Evolutionary conservation across 2,797 vertebrate genomes (phyloP).

Genomic region (Crenuchus spilurus): DNA sequence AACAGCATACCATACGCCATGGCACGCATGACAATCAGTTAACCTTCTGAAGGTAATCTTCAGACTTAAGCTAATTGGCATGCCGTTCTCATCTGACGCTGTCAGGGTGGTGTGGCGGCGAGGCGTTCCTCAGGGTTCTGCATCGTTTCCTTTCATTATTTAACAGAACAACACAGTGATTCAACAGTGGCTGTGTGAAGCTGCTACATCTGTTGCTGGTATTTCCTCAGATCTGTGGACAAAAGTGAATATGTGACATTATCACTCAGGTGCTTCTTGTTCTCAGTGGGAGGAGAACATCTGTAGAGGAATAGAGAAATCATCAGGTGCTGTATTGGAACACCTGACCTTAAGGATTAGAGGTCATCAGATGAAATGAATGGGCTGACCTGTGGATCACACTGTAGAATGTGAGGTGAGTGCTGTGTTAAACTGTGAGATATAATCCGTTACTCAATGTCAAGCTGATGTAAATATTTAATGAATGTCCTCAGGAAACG

Average conservation of each 20-base stretch:
- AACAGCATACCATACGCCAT: not conserved
- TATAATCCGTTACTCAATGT: slow-evolving; percentile 51
- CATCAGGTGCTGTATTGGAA: not conserved
- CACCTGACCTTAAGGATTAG: slow-evolving; percentile 7
- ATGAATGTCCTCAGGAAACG: slow-evolving; percentile 45
- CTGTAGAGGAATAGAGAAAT: not conserved
- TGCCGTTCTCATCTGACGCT: slow-evolving; percentile 23
- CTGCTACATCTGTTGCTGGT: slow-evolving; percentile 2
- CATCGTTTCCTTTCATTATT: slow-evolving; percentile 31
- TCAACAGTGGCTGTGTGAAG: slow-evolving; percentile 6
- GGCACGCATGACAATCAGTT: not conserved
- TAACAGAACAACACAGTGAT: slow-evolving; percentile 28
- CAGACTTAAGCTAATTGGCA: slow-evolving; percentile 24
- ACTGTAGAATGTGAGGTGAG: slow-evolving; percentile 21
- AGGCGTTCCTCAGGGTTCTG: slow-evolving; percentile 9
- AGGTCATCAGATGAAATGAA: slow-evolving; percentile 10
- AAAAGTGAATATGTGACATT: slow-evolving; percentile 32
- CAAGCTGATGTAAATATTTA: slow-evolving; percentile 59
- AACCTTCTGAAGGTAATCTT: slow-evolving; percentile 19
- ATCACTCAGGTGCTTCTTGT: not conserved
- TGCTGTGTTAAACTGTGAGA: slow-evolving; percentile 41
- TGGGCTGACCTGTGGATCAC: slow-evolving; percentile 11
- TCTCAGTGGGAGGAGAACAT: not conserved
- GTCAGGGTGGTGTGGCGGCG: not conserved
- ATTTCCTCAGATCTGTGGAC: slow-evolving; percentile 32